These are phyloP conservation scores for Adelosebastes latens DNA, from an alignment of 2,797 vertebrate species.

Conservation along the genomic window DNA sequence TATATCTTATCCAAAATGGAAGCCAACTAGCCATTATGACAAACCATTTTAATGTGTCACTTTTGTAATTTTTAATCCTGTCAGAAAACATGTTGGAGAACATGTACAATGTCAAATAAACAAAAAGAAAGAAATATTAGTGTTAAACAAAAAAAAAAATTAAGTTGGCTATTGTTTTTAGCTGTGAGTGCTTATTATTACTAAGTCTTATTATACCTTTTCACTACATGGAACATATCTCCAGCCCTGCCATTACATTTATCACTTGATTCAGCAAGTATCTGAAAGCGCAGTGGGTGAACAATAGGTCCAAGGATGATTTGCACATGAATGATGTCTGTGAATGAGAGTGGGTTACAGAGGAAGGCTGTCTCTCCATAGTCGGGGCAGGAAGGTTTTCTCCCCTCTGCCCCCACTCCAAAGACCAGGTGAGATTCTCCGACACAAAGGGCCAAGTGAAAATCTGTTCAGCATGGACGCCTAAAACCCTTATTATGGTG, in stretches of 20 bases:
- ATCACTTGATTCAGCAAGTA: conserved; percentile 81
- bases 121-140: background rate
- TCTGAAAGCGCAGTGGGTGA: conserved; percentile 72
- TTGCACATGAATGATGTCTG: conserved; percentile 86
- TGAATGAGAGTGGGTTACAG: conserved; percentile 83
- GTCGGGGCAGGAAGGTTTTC: conserved; percentile 72
- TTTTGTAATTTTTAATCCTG: background rate
- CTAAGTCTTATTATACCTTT: conserved; percentile 42
- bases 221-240: conserved; percentile 70
- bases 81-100: background rate
- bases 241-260: conserved; percentile 71
- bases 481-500: conserved; percentile 72
- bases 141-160: background rate
- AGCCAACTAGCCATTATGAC: background rate
- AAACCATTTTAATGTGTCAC: background rate
- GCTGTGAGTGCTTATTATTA: conserved; percentile 4
- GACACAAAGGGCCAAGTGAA: conserved; percentile 80
- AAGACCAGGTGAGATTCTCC: conserved; percentile 83
- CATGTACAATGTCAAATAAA: background rate
- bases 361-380: conserved; percentile 78
- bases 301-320: conserved; percentile 79
- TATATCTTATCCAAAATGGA: background rate
- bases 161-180: conserved; percentile 9
- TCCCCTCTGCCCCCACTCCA: conserved; percentile 76
- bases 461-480: conserved; percentile 68